These are phyloP conservation scores for Deroptyus accipitrinus DNA, from an alignment of 2,113 vertebrate genomes.

Conservation along the genomic window DNA sequence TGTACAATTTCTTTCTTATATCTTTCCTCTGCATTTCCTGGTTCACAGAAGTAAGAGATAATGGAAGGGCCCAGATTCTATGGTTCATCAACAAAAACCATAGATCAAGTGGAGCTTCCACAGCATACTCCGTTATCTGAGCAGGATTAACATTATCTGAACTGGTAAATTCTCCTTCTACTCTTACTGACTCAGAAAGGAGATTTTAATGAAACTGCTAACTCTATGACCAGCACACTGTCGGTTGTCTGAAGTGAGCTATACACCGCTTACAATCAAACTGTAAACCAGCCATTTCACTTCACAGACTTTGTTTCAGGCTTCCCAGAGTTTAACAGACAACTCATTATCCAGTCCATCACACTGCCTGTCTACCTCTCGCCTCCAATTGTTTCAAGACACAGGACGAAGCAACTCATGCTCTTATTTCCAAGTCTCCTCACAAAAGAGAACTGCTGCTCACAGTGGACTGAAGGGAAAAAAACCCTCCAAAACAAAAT, in stretches of 20 bases:
- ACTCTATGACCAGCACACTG: neutral
- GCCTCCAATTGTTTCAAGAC: conserved; percentile 20
- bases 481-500: neutral
- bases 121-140: neutral
- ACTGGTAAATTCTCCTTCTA: neutral
- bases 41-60: neutral
- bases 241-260: neutral
- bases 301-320: conserved; percentile 25
- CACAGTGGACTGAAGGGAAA: neutral
- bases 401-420: neutral
- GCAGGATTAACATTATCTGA: neutral
- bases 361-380: conserved; percentile 8
- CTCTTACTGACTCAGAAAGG: neutral
- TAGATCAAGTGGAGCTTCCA: neutral
- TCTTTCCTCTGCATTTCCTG: neutral
- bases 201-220: conserved; percentile 35
- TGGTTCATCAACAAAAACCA: neutral
- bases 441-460: neutral
- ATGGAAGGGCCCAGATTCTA: neutral
- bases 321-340: conserved; percentile 31
- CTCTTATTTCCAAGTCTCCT: neutral
- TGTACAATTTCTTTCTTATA: neutral
- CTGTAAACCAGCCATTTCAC: conserved; percentile 40
- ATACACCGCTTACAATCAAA: neutral
- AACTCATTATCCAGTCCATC: conserved; percentile 46